phyloP scores from a whole-genome alignment of 1,140 invertebrate genomes.

The Pteromalus puparum region DNA sequence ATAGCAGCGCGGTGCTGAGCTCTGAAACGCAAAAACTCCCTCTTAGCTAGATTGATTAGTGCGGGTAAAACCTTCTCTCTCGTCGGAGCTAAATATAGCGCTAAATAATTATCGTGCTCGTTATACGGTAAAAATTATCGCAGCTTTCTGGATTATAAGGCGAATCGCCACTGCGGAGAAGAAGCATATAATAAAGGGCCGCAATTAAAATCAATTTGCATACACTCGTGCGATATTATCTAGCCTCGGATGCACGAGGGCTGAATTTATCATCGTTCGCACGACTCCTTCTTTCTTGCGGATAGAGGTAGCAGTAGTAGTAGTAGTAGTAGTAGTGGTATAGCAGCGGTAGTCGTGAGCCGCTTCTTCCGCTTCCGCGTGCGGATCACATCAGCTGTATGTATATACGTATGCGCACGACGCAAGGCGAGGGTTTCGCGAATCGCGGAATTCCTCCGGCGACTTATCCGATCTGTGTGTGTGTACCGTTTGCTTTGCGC shows the following conservation, averaged over 20 bases:
- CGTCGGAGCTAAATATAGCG: background rate
- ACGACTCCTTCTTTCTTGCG: background rate
- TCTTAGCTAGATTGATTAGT: background rate
- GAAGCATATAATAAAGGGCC: constrained; percentile 10
- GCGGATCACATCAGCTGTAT: background rate
- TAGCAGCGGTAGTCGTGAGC: background rate
- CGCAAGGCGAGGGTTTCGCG: background rate
- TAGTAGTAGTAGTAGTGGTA: no score
- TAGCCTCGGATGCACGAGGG: background rate
- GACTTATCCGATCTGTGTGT: background rate
- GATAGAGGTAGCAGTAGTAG: background rate
- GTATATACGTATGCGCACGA: background rate
- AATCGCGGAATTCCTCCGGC: background rate
- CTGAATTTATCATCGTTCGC: constrained; percentile 5
- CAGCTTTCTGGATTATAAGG: background rate
- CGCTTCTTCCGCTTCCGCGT: background rate
- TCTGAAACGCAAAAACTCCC: background rate
- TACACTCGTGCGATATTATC: background rate
- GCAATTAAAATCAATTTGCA: constrained; percentile 34
- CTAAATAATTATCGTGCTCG: background rate
- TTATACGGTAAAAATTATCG: background rate
- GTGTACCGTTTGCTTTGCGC: background rate
- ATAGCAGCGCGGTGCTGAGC: background rate
- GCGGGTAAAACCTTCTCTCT: background rate
- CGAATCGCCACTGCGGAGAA: background rate